Base-by-base conservation (phyloP, 1,140 invertebrate species). In the Riptortus pedestris region DNA sequence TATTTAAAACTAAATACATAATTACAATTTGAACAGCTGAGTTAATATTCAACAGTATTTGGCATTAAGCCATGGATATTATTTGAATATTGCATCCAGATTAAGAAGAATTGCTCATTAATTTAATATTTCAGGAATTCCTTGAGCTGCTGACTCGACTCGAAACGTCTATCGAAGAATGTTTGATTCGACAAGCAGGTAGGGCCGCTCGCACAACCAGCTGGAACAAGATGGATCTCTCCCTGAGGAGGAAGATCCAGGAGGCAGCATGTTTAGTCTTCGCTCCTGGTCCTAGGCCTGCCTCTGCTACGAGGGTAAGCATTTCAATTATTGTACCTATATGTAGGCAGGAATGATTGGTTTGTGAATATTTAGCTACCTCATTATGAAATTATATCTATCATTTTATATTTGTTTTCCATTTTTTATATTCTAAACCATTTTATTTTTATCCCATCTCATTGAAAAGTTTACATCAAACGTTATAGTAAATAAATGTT, bases 201-300 rank as follows among this genome's bases (percentile, higher is more conserved):
- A 74, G 81, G 28, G 80, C 83, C 0, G 80, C 81, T 43, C 76
- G 83, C 28, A 81, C 81, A 1, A 79, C 79, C 1, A 79, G 80
- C 0, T 85, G 84, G 84, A 72, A 79, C 0, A 78, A 81, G 68
- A 80, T 85, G 77, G 82, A 84, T 66, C 71, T 81, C 27, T 78
- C 81, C 26, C 70, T 83, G 18, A 75, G 81, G 29, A 76, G 78
- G 63, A 78, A 79, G 67, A 80, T 83, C 31, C 81, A 83, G 65
- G 79, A 81, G 52, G 70, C 80, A 28, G 81, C 81, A 5, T 78
- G 81, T 52, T 73, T 83, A 58, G 77, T 79, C 12, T 76, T 79
- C 55, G 66, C 77, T 20, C 78, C 78, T 7, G 72, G 73, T 14
- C 48, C 48, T 20, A 72, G 75, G 1, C 61, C 60, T n/a, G 16